Evolutionary conservation across 2,113 vertebrate species (phyloP), one percentile per base, ranked within the genome.

Genomic region (Percopsis transmontana): DNA sequence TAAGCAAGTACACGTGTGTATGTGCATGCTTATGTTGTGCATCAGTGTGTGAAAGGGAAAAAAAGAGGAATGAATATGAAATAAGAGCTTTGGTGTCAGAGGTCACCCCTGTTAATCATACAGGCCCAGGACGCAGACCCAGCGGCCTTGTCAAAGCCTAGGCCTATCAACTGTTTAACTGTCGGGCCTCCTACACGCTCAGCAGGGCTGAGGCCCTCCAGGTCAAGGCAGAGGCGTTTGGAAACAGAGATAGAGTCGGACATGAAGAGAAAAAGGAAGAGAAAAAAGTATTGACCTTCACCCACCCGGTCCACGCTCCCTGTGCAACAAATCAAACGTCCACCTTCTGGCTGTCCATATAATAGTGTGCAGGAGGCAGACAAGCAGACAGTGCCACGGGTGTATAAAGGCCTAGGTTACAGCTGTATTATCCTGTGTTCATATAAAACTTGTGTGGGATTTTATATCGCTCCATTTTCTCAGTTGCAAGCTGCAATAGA

Each of bases 111-210:
- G 62, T 58, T 74, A 80, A 66, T 76, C 52, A 77, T 79, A 78
- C 68, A 66, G 61, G 1, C 16, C 51, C 10, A 2, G 15, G 52
- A 69, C 47, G 23, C 68, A 71, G 19, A 51, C 58, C 66, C 59
- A 68, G 52, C 48, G 68, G 69, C 76, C 83, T 86, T 83, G 80
- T 82, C 58, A 83, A 74, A 80, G 72, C 11, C 48, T 54, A 60
- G 75, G 47, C 58, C 58, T 53, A 9, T 54, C 54, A 44, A 60
- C 66, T 68, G 54, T 33, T 33, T 33, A 6, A 33, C 5, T 33
- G 27, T 33, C 27, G 27, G 27, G 27, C 27, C 59, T 24, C 41
- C 20, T 15, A 63, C 60, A 40, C 9, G 15, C 69, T 58, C 71
- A 69, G 58, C 60, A 58, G 45, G 57, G 39, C 59, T 42, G 67